Percentiles rank a stretch among this genome's conserved stretches.
phyloP scores from a whole-genome alignment of 2,113 vertebrate genomes.

The Pavo muticus region DNA sequence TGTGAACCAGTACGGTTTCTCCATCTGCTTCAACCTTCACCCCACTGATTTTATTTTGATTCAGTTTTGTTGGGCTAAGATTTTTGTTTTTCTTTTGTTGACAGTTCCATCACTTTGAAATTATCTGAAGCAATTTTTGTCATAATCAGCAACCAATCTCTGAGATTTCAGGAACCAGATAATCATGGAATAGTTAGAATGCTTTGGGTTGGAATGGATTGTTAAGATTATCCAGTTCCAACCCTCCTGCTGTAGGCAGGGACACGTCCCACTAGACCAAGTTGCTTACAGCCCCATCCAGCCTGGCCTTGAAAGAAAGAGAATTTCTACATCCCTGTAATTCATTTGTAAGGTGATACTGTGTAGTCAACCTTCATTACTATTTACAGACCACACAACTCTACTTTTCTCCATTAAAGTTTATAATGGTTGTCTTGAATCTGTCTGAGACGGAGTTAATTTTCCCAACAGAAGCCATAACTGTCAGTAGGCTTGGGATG shows the following conservation, averaged over 20 bases:
- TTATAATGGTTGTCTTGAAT: background rate
- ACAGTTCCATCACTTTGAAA: accelerated
- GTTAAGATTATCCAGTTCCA: no score
- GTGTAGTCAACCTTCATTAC: background rate
- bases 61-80: background rate
- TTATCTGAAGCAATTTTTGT: background rate
- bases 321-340: background rate
- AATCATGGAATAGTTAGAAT: no score
- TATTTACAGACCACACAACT: background rate
- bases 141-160: background rate
- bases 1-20: background rate
- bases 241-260: no score
- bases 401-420: background rate
- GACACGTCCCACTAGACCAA: no score
- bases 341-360: background rate
- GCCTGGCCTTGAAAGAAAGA: no score
- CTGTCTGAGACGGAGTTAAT: background rate
- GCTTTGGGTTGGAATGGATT: no score
- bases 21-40: background rate
- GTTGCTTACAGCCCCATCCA: no score
- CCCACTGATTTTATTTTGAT: background rate
- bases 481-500: background rate
- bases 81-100: background rate
- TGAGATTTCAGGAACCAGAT: background rate
- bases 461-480: background rate